Conservation (phyloP, 1,140 invertebrate genomes). For the Camponotus floridanus region DNA sequence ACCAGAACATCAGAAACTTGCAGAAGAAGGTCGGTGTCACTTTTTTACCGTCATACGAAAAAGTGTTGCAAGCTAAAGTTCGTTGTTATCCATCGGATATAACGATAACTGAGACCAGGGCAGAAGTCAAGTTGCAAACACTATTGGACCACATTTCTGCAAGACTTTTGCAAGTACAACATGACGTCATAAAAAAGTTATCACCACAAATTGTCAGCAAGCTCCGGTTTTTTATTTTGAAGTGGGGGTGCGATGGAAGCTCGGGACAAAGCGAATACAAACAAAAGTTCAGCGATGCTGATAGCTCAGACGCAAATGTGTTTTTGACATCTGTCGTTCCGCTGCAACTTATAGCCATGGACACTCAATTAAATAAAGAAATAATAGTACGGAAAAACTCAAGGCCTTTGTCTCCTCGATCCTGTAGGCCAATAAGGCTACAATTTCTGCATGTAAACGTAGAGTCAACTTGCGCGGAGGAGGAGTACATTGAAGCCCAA, state of each 20-base stretch:
- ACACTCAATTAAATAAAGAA: background rate
- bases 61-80: background rate
- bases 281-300: background rate
- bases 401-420: constrained; percentile 8
- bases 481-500: background rate
- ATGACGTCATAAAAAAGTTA: background rate
- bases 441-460: constrained; percentile 2
- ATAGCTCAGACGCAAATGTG: background rate
- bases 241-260: constrained; percentile 2
- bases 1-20: background rate
- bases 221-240: background rate
- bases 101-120: background rate
- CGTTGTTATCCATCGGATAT: background rate
- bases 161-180: background rate
- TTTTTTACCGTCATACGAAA: background rate
- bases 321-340: background rate
- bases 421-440: background rate
- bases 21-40: background rate
- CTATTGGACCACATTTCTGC: background rate
- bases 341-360: background rate
- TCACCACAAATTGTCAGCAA: background rate
- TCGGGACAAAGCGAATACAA: background rate
- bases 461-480: background rate
- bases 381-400: background rate
- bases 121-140: background rate